Evolutionary conservation across 1,140 invertebrate species (phyloP), one percentile per base, ranked within the genome.

Genomic region (Pseudomyrmex sp.): DNA sequence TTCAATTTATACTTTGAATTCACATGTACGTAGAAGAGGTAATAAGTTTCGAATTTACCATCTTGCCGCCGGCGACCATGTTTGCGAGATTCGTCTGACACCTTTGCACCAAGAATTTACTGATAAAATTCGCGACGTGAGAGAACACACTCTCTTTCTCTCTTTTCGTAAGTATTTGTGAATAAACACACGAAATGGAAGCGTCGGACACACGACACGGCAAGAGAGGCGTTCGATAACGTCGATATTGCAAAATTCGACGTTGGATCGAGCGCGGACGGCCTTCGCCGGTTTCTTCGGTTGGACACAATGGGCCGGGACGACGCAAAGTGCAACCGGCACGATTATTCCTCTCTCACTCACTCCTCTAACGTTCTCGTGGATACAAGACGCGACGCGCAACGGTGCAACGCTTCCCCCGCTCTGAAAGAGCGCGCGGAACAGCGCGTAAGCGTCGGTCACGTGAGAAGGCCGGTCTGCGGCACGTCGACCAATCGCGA

Each of bases 281-380:
- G 59, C 80, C 65, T 89, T 85, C 75, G 70, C 88, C 85, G 87
- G 82, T 88, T 70, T 83, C 85, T 82, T 85, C 73, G 68, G 77
- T 83, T 72, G 76, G 89, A 92, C 92, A 93, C 93, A 93, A 93
- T 92, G 91, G 90, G 89, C 88, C 88, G 90, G 91, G 89, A 91
- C 89, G 88, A 52, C 10, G 50, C 13, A 91, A 92, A 93, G 87
- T 92, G 92, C 91, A 93, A 89, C 89, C 88, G 91, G 87, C 90
- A 72, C 88, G 86, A 90, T 88, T 79, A 35, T 70, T 82, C 50
- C 15, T 35, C 84, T 85, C 77, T 50, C 84, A 44, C 35, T 35
- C 35, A 7, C 35, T 35, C 5, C 35, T 35, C 5, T 35, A 35
- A 35, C 35, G 35, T 35, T 35, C 35, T 5, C 12, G 23, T 35